Evolutionary conservation across 2,888 invertebrate genomes (phyloP).

Genomic region (Tribolium freemani): DNA sequence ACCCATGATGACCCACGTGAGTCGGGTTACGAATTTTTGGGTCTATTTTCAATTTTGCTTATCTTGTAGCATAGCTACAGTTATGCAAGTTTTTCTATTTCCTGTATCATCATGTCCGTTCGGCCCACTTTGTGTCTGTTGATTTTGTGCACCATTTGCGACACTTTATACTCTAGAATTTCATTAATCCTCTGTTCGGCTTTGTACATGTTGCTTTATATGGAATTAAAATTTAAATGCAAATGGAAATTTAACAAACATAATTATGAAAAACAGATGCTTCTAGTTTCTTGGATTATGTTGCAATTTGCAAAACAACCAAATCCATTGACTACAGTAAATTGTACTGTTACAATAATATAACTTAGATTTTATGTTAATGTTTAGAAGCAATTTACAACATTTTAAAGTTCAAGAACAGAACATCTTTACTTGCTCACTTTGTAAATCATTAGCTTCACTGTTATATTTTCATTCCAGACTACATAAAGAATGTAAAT

Average conservation of each 20-base stretch:
- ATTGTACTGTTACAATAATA: neutral
- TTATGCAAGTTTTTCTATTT: neutral
- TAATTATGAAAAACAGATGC: neutral
- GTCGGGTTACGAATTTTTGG: neutral
- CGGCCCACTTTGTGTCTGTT: neutral
- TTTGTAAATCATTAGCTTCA: neutral
- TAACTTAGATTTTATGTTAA: neutral
- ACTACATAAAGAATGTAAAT: neutral
- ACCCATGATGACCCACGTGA: no score
- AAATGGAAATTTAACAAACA: neutral
- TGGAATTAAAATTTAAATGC: no score
- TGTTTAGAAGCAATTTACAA: neutral
- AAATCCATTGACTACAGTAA: no score
- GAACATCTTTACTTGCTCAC: neutral
- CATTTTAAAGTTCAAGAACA: neutral
- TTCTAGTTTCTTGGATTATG: no score
- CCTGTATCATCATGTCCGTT: neutral
- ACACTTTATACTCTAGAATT: neutral
- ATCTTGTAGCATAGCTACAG: neutral
- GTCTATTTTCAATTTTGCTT: neutral
- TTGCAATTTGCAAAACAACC: neutral
- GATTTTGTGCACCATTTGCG: neutral
- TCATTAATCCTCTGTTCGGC: no score
- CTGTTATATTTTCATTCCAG: constrained; percentile 15
- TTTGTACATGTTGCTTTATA: no score